phyloP scores from a whole-genome alignment of 1,140 invertebrate species.

The Drosophila nannoptera region DNA sequence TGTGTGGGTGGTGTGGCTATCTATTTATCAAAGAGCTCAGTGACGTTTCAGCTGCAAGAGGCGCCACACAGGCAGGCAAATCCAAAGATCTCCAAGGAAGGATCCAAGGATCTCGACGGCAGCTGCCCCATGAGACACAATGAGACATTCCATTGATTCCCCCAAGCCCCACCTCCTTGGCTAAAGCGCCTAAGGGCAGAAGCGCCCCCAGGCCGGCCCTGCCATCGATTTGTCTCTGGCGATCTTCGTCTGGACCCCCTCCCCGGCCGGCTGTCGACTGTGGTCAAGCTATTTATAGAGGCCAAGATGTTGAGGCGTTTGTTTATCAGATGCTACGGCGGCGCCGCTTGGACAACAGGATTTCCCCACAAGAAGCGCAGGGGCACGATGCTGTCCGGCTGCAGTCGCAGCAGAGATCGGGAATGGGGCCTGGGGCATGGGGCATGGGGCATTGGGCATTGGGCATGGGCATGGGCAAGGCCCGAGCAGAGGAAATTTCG shows the following conservation, averaged over 20 bases:
- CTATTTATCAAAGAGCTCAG: slow-evolving; percentile 6
- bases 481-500: slow-evolving; percentile 64
- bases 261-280: slow-evolving; percentile 23
- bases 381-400: slow-evolving; percentile 46
- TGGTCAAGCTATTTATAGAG: slow-evolving; percentile 60
- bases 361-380: slow-evolving; percentile 73
- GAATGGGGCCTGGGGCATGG: too few species aligned
- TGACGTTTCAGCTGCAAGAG: slow-evolving; percentile 31
- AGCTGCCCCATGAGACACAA: too few species aligned
- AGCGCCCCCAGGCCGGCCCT: slow-evolving; percentile 27
- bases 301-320: slow-evolving; percentile 31
- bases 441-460: too few species aligned
- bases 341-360: slow-evolving; percentile 67
- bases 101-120: too few species aligned
- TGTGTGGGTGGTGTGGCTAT: background rate
- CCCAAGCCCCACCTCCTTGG: too few species aligned
- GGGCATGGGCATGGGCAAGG: background rate
- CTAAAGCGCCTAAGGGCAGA: too few species aligned
- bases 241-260: too few species aligned
- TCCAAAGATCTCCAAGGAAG: too few species aligned
- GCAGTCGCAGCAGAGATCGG: background rate
- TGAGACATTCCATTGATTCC: too few species aligned
- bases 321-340: slow-evolving; percentile 28
- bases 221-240: slow-evolving; percentile 32
- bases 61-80: background rate